Evolutionary conservation across 2,113 vertebrate genomes (phyloP).

Genomic region (Danionella cerebrum): DNA sequence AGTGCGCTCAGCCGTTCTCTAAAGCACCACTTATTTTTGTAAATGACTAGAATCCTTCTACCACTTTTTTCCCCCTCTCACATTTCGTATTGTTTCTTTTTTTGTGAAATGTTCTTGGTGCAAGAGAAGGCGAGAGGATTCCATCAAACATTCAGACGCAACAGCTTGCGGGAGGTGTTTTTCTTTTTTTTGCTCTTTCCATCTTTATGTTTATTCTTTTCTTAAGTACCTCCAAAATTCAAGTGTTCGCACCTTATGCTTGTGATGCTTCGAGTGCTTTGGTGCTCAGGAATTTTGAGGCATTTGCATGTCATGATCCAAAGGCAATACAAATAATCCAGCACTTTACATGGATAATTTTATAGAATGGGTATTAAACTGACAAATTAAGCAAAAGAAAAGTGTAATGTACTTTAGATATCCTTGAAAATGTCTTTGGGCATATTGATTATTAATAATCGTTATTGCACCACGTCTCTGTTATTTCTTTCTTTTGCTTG

Average conservation of each 20-base stretch:
- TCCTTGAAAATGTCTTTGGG: too few relatives aligned
- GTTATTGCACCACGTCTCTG: too few relatives aligned
- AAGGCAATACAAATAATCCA: too few relatives aligned
- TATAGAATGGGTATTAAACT: too few relatives aligned
- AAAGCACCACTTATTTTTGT: constrained; percentile 62
- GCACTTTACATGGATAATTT: too few relatives aligned
- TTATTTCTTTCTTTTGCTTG: too few relatives aligned
- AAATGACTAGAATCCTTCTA: constrained; percentile 57
- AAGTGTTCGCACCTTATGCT: constrained; percentile 30
- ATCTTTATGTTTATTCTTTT: constrained; percentile 35
- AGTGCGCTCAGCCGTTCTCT: constrained; percentile 49
- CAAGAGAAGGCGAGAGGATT: constrained; percentile 2
- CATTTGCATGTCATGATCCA: constrained; percentile 27
- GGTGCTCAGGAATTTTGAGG: constrained; percentile 23
- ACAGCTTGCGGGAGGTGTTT: constrained; percentile 36
- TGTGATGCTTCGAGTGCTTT: constrained; percentile 28
- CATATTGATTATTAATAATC: too few relatives aligned
- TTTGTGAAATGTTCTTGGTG: constrained; percentile 2
- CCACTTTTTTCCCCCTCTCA: constrained; percentile 13
- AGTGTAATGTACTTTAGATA: too few relatives aligned
- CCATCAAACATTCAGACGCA: constrained; percentile 26
- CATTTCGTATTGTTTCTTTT: constrained; percentile 40
- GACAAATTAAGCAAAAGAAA: too few relatives aligned
- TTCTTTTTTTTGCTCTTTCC: constrained; percentile 28
- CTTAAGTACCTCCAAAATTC: constrained; percentile 38